A percentile compares a stretch with the other conserved stretches of the same genome.
Evolutionary conservation across 1,140 invertebrate genomes (phyloP).

Genomic region (Archegozetes longisetosus): DNA sequence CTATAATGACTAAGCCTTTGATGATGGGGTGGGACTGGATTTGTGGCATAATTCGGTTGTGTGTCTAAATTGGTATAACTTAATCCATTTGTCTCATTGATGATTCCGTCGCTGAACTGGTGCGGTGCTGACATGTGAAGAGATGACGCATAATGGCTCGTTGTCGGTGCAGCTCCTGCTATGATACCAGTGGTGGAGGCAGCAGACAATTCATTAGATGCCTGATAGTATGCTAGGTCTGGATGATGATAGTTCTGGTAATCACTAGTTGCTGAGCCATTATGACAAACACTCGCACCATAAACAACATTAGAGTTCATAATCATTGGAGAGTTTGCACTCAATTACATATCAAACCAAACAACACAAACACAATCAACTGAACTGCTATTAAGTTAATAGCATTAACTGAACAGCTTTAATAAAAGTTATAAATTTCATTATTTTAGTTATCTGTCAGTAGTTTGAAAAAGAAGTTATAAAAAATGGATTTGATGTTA

Average conservation of each 20-base stretch:
- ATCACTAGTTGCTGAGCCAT: background rate
- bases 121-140: conserved; percentile 4
- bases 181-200: conserved; percentile 49
- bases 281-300: background rate
- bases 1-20: conserved; percentile 3
- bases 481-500: background rate
- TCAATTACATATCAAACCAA: background rate
- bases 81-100: conserved; percentile 62
- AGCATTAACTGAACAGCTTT: background rate
- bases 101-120: conserved; percentile 34
- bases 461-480: background rate
- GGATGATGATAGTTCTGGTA: conserved; percentile 7
- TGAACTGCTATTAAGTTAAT: background rate
- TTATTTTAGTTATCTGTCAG: background rate
- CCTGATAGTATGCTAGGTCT: background rate
- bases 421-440: background rate
- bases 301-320: conserved; percentile 21
- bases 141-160: background rate
- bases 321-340: conserved; percentile 13
- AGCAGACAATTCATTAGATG: background rate
- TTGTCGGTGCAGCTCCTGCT: background rate
- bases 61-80: conserved; percentile 73
- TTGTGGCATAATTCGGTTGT: background rate
- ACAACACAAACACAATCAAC: background rate
- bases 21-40: conserved; percentile 10